These are phyloP conservation scores for Tenebrio molitor DNA, from an alignment of 1,140 invertebrate genomes.

Conservation along the genomic window DNA sequence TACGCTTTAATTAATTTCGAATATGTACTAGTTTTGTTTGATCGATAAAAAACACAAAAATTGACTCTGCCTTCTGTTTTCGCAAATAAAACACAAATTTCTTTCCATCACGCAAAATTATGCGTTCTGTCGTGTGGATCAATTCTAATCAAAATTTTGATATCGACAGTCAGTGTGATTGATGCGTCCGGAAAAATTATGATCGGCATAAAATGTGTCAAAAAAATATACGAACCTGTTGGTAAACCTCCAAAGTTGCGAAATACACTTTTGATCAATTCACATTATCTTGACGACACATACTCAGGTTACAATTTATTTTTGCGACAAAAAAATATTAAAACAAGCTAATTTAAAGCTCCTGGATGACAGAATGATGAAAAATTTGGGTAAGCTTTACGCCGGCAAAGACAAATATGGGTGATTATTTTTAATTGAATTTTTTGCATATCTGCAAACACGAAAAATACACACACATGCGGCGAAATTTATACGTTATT, in stretches of 20 bases:
- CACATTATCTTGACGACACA: too few relatives aligned
- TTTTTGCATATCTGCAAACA: neutral
- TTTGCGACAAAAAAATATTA: neutral
- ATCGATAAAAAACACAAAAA: too few relatives aligned
- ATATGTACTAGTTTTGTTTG: too few relatives aligned
- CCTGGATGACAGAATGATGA: neutral
- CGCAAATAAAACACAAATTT: too few relatives aligned
- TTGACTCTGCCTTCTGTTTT: too few relatives aligned
- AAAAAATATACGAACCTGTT: too few relatives aligned
- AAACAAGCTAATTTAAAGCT: neutral
- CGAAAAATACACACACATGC: neutral
- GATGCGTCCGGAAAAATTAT: constrained; percentile 17
- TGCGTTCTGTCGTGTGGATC: constrained; percentile 7
- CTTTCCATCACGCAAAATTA: constrained; percentile 16
- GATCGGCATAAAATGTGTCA: neutral
- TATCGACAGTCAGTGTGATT: constrained; percentile 2
- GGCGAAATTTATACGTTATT: neutral
- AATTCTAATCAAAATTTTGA: constrained; percentile 12
- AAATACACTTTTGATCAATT: too few relatives aligned
- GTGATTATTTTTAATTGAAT: neutral
- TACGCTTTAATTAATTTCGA: too few relatives aligned
- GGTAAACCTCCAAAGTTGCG: too few relatives aligned
- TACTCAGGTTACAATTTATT: too few relatives aligned
- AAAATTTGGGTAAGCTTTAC: neutral
- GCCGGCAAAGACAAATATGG: neutral